These are phyloP conservation scores for Gallinago media DNA, from an alignment of 2,113 vertebrate species.

Conservation along the genomic window DNA sequence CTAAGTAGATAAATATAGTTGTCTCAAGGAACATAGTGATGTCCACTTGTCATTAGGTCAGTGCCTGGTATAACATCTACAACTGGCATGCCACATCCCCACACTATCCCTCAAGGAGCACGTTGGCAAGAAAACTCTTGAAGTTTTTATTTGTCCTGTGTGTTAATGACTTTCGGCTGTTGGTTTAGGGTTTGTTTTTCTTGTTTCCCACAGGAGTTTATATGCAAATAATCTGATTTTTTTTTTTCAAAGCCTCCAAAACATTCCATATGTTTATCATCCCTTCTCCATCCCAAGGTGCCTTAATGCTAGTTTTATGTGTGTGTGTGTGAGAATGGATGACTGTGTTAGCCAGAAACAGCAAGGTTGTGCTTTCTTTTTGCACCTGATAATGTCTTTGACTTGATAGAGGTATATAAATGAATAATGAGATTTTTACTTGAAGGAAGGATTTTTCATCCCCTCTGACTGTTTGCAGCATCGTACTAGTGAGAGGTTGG, in stretches of 20 bases:
- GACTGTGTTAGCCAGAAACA: neutral
- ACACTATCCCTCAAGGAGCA: fast-evolving
- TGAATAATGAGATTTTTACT: fast-evolving
- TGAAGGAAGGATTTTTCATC: neutral
- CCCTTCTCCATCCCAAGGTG: neutral
- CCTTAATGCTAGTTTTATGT: neutral
- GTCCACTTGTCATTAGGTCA: fast-evolving
- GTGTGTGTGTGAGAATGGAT: neutral
- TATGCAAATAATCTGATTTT: neutral
- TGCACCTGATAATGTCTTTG: neutral
- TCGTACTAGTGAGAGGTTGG: fast-evolving
- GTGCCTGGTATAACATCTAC: neutral
- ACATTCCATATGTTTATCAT: neutral
- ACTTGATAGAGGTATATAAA: neutral
- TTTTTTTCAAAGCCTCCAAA: neutral
- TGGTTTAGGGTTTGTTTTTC: neutral
- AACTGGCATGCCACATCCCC: neutral
- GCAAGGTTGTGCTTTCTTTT: neutral
- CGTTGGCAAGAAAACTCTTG: neutral
- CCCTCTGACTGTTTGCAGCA: neutral
- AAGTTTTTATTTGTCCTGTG: neutral
- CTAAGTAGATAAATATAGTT: neutral
- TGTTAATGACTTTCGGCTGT: neutral
- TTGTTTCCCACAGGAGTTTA: neutral
- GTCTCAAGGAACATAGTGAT: fast-evolving